Evolutionary conservation across 1,140 invertebrate genomes (phyloP).

Genomic region (Heliconius hewitsoni): DNA sequence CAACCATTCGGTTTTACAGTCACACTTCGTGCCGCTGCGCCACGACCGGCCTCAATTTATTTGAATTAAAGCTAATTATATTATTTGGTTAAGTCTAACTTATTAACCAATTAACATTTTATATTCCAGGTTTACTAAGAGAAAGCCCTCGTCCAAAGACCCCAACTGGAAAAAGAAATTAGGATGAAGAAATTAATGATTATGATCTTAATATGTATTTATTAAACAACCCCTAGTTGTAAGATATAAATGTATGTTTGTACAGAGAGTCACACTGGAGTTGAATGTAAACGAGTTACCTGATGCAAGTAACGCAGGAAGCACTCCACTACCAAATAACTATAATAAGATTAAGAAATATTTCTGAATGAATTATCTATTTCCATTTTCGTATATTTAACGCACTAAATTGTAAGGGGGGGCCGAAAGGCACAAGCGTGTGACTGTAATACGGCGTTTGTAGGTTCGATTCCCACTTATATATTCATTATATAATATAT

Average conservation of each 20-base stretch:
- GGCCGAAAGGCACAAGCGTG: too few relatives aligned
- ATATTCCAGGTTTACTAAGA: constrained; percentile 68
- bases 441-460: too few relatives aligned
- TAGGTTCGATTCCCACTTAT: too few relatives aligned
- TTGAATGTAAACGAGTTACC: constrained; percentile 55
- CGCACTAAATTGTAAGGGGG: too few relatives aligned
- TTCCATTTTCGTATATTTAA: too few relatives aligned
- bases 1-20: too few relatives aligned
- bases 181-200: constrained; percentile 11
- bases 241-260: constrained; percentile 53
- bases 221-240: constrained; percentile 51
- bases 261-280: constrained; percentile 52
- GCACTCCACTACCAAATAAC: constrained; percentile 3
- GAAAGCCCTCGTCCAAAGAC: constrained; percentile 15
- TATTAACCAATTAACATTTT: background rate
- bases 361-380: background rate
- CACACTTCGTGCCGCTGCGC: too few relatives aligned
- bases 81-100: background rate
- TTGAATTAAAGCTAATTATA: background rate
- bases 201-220: constrained; percentile 64
- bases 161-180: background rate
- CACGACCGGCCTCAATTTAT: background rate
- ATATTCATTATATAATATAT: too few relatives aligned
- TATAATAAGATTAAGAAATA: background rate
- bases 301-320: constrained; percentile 29